Percentiles rank a stretch among this genome's conserved stretches.
Evolutionary conservation across 2,888 invertebrate species (phyloP).

Genomic region (Acanthosepion pharaonis): DNA sequence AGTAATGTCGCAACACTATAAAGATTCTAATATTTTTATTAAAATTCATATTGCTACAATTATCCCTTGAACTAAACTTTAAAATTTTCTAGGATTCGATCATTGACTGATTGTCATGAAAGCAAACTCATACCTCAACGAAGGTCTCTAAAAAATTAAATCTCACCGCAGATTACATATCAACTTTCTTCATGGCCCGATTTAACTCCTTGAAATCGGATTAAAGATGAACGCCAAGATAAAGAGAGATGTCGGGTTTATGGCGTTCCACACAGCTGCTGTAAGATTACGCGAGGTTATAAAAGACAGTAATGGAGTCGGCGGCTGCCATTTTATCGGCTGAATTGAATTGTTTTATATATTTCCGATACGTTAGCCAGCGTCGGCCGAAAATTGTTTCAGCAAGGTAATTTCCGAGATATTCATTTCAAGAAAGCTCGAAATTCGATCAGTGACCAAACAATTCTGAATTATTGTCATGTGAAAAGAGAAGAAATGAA

Average conservation of each 20-base stretch:
- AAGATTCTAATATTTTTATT: too few species aligned
- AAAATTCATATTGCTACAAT: not conserved
- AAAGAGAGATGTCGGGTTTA: not conserved
- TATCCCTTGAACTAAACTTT: not conserved
- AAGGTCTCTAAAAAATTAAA: not conserved
- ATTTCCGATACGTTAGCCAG: not conserved
- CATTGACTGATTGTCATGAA: not conserved
- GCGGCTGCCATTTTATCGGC: not conserved
- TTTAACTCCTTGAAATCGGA: not conserved
- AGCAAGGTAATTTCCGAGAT: not conserved
- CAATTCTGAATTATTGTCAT: not conserved
- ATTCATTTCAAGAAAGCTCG: not conserved
- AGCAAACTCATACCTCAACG: not conserved
- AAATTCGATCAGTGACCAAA: not conserved
- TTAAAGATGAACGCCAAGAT: not conserved
- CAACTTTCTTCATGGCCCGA: not conserved
- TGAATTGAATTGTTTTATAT: not conserved
- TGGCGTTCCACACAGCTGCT: not conserved
- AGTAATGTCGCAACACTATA: too few species aligned
- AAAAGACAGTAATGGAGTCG: not conserved
- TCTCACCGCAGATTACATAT: not conserved
- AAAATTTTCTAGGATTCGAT: not conserved
- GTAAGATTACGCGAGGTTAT: not conserved
- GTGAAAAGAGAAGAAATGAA: not conserved
- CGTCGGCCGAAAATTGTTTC: not conserved